These are phyloP conservation scores for Oceanodroma tethys DNA, from an alignment of 2,113 vertebrate species.

Conservation along the genomic window DNA sequence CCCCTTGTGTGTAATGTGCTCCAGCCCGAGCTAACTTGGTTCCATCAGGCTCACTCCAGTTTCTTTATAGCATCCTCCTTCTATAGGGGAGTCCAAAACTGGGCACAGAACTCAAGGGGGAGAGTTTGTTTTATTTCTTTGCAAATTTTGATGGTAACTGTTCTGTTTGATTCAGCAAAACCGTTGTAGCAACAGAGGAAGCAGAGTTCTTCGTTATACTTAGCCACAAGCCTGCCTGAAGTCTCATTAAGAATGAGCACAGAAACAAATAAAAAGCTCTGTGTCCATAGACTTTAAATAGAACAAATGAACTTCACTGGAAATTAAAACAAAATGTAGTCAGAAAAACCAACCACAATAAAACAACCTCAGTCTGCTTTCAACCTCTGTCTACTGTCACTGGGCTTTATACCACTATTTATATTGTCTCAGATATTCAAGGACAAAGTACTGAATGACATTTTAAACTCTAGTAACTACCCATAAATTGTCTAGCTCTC, in stretches of 20 bases:
- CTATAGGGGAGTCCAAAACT: background rate
- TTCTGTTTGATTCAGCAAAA: background rate
- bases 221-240: background rate
- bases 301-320: conserved; percentile 6
- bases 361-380: conserved; percentile 35
- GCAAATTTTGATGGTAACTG: background rate
- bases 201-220: background rate
- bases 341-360: conserved; percentile 40
- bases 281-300: conserved; percentile 1
- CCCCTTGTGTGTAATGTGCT: background rate
- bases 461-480: conserved; percentile 11
- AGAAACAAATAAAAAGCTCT: conserved; percentile 5
- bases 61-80: background rate
- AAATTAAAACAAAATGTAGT: conserved; percentile 49
- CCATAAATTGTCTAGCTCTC: conserved; percentile 33
- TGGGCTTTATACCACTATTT: conserved; percentile 16
- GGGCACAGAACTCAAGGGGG: background rate
- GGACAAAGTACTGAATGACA: background rate
- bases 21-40: background rate
- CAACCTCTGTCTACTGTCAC: conserved; percentile 11
- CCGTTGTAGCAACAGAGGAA: background rate
- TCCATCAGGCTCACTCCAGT: background rate
- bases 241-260: background rate
- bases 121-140: background rate
- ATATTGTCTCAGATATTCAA: conserved; percentile 5